These are phyloP conservation scores for Lethenteron reissneri DNA, from an alignment of 2,113 vertebrate species.

Conservation along the genomic window DNA sequence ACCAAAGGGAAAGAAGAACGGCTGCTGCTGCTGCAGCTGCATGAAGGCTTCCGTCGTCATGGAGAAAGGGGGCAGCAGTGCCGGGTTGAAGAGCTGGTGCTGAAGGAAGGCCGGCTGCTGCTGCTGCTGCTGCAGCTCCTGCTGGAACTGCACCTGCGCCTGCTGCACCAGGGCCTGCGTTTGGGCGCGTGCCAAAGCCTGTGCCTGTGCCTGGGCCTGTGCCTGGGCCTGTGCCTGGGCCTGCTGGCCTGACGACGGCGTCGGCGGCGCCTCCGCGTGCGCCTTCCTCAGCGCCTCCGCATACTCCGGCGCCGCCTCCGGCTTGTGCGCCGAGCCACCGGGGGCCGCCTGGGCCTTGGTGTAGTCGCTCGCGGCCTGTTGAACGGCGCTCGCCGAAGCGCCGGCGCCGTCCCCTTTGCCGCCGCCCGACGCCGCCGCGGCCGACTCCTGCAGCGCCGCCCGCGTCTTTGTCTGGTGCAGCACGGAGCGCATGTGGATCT, in stretches of 20 bases:
- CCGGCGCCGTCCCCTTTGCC: not conserved
- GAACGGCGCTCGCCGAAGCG: not conserved
- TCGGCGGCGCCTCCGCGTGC: not conserved
- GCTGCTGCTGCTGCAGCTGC: constrained; percentile 85
- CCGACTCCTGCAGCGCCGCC: constrained; percentile 76
- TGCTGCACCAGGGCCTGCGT: not conserved
- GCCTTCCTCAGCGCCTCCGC: not conserved
- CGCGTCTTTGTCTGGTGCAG: constrained; percentile 98
- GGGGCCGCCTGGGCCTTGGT: not conserved
- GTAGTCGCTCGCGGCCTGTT: constrained; percentile 14
- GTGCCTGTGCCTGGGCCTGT: not conserved
- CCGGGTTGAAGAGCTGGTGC: constrained; percentile 93
- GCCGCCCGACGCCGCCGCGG: constrained; percentile 22
- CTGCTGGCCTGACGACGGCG: not conserved
- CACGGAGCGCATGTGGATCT: constrained; percentile 98
- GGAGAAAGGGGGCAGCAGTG: constrained; percentile 87
- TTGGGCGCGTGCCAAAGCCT: too few relatives aligned
- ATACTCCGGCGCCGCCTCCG: not conserved
- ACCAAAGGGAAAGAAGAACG: constrained; percentile 90
- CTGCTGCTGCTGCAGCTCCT: constrained; percentile 51
- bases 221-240: constrained; percentile 5
- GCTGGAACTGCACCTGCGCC: constrained; percentile 30
- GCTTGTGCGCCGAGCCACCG: not conserved
- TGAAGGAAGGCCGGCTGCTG: constrained; percentile 80
- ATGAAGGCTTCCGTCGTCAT: constrained; percentile 85